Evolutionary conservation across 23 tunicate species (phyloP).

Genomic region (Halocynthia aurantium): DNA sequence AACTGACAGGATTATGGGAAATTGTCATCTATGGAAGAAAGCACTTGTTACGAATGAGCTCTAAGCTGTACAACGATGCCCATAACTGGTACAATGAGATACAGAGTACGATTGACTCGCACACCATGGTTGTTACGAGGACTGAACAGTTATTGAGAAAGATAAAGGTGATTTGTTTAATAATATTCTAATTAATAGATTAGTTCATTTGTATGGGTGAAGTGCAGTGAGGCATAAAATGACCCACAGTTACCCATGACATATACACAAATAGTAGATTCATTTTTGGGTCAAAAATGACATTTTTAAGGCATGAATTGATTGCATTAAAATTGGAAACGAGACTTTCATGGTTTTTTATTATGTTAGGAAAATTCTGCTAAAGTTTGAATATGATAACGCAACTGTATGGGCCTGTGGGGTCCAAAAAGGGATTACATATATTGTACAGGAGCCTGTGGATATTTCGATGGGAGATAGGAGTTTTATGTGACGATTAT

Average conservation of each 20-base stretch:
- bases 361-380: no score
- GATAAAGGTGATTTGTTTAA: constrained; percentile 33
- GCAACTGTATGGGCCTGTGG: no score
- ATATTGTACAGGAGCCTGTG: constrained; percentile 6
- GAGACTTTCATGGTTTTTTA: no score
- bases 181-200: no score
- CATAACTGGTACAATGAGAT: constrained; percentile 85
- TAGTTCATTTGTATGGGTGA: no score
- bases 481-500: not conserved
- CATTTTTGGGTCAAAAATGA: no score
- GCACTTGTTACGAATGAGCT: constrained; percentile 53
- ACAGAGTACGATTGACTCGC: constrained; percentile 59
- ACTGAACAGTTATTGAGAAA: constrained; percentile 57
- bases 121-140: constrained; percentile 49
- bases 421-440: not conserved
- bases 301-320: no score
- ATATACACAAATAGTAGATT: no score
- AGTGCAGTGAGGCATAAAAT: no score
- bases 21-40: constrained; percentile 71
- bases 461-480: not conserved
- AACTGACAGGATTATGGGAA: constrained; percentile 74
- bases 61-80: constrained; percentile 74
- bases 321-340: no score
- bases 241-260: no score
- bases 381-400: no score